Conservation (phyloP, 2,888 invertebrate species). For the Lasioglossum vierecki region DNA sequence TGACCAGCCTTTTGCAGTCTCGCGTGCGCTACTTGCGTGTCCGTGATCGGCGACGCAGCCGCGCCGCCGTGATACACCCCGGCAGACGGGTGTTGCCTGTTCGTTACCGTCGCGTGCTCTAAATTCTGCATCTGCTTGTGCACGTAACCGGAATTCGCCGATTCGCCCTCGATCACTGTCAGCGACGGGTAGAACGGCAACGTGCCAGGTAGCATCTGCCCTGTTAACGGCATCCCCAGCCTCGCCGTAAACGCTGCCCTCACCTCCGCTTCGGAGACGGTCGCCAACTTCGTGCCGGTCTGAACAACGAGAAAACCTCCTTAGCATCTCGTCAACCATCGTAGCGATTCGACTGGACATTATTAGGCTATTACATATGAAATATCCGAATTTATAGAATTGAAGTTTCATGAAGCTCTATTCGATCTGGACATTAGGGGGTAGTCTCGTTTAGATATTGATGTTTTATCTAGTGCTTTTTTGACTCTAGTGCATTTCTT, state of each 20-base stretch:
- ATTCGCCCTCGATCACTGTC: slow-evolving; percentile 85
- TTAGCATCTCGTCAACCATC: neutral
- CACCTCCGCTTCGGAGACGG: slow-evolving; percentile 92
- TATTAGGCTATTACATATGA: no score
- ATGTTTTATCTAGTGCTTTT: no score
- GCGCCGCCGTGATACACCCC: slow-evolving; percentile 79
- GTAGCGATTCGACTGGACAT: no score
- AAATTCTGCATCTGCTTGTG: slow-evolving; percentile 85
- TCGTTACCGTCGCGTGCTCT: slow-evolving; percentile 82
- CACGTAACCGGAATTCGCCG: slow-evolving; percentile 73
- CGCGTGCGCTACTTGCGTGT: slow-evolving; percentile 88
- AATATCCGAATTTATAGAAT: neutral
- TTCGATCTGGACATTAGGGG: no score
- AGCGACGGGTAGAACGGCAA: slow-evolving; percentile 90
- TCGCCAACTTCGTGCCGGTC: slow-evolving; percentile 85
- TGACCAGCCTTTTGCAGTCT: slow-evolving; percentile 90
- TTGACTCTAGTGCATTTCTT: no score
- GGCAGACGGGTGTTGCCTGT: slow-evolving; percentile 79
- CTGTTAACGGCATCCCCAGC: slow-evolving; percentile 87
- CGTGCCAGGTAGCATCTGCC: slow-evolving; percentile 88
- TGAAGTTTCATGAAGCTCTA: neutral
- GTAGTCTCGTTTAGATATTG: no score
- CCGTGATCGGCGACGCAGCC: slow-evolving; percentile 85
- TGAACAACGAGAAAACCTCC: slow-evolving; percentile 53
- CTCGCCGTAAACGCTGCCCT: slow-evolving; percentile 89